A percentile compares a stretch with the other conserved stretches of the same genome.
Evolutionary conservation across 2,888 invertebrate species (phyloP).

Genomic region (Tholera decimalis): DNA sequence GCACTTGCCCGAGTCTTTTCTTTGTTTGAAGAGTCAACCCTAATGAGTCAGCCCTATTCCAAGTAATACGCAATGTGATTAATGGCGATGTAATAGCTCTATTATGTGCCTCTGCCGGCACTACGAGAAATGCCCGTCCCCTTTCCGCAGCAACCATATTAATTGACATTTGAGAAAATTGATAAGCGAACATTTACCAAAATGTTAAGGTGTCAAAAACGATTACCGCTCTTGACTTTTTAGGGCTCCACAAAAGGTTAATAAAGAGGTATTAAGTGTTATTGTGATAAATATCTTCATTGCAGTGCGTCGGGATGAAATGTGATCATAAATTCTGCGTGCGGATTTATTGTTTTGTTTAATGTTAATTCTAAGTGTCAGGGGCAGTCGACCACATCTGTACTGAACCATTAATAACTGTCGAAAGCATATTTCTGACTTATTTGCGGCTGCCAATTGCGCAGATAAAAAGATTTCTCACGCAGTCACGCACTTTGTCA

Average conservation of each 20-base stretch:
- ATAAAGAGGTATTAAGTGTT: conserved; percentile 55
- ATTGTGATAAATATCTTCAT: conserved; percentile 64
- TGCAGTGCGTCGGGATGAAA: conserved; percentile 45
- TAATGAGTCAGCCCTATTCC: conserved; percentile 45
- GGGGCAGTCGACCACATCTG: conserved; percentile 58
- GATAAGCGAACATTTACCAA: conserved; percentile 65
- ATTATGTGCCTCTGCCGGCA: conserved; percentile 64
- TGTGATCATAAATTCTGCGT: conserved; percentile 44
- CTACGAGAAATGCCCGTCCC: conserved; percentile 48
- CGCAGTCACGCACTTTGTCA: conserved; percentile 18
- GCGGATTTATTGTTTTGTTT: conserved; percentile 55
- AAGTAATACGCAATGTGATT: conserved; percentile 69
- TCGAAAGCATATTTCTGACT: conserved; percentile 50
- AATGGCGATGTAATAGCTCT: conserved; percentile 70
- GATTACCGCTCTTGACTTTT: conserved; percentile 57
- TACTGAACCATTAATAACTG: conserved; percentile 51
- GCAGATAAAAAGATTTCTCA: conserved; percentile 25
- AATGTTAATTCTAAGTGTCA: conserved; percentile 61
- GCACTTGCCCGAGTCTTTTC: conserved; percentile 18
- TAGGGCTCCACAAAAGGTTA: conserved; percentile 57
- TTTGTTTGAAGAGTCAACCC: conserved; percentile 29
- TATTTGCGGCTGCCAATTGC: conserved; percentile 37
- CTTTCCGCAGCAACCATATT: conserved; percentile 46
- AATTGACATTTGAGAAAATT: conserved; percentile 71
- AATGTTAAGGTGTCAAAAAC: conserved; percentile 65